phyloP scores from a whole-genome alignment of 2,888 invertebrate species.

The Sphaerophoria rueppellii region DNA sequence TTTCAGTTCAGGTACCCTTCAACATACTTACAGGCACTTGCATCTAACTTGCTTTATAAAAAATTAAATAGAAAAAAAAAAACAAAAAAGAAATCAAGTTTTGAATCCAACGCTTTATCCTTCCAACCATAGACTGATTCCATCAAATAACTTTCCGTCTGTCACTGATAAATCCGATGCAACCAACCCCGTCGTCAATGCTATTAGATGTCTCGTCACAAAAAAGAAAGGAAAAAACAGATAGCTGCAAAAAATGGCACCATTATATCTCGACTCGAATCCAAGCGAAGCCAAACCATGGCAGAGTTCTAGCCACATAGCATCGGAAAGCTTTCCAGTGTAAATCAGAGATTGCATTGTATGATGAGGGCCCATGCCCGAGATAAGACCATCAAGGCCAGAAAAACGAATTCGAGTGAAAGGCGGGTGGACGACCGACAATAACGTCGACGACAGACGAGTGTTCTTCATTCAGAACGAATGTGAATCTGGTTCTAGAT shows the following conservation, averaged over 20 bases:
- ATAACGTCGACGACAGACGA: neutral
- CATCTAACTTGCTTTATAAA: no score
- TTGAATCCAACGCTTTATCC: constrained; percentile 56
- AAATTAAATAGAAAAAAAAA: constrained; percentile 18
- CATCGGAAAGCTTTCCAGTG: constrained; percentile 61
- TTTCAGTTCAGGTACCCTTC: constrained; percentile 34
- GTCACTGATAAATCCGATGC: constrained; percentile 72
- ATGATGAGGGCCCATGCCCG: constrained; percentile 47
- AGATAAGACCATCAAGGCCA: constrained; percentile 29
- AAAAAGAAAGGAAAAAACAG: constrained; percentile 27
- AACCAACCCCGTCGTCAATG: constrained; percentile 69
- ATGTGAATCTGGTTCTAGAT: constrained; percentile 38
- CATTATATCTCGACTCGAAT: constrained; percentile 38
- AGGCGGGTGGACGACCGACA: neutral
- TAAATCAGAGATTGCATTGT: constrained; percentile 70
- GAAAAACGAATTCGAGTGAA: neutral
- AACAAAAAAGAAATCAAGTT: constrained; percentile 17
- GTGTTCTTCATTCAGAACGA: constrained; percentile 18
- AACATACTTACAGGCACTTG: neutral
- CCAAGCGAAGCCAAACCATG: constrained; percentile 22
- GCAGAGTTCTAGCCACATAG: neutral
- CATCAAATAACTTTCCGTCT: constrained; percentile 72
- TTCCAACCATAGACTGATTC: constrained; percentile 69
- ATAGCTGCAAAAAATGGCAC: constrained; percentile 58
- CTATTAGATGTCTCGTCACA: constrained; percentile 59